Conservation (phyloP, 2,888 invertebrate species). For the Stenichneumon culpator region DNA sequence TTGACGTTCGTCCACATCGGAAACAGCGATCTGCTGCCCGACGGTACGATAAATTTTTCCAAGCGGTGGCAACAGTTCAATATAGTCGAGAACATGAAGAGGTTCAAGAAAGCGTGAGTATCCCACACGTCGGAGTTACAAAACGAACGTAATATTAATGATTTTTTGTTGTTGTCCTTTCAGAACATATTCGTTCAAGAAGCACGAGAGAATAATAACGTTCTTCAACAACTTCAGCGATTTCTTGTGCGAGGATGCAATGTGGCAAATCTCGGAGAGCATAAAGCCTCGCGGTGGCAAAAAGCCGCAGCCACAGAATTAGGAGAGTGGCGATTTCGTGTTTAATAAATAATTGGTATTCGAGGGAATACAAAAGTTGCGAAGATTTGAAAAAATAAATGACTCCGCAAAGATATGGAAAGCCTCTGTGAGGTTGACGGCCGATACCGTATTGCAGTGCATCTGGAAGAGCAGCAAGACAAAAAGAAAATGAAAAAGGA, state of each 20-base stretch:
- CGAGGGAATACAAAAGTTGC: slow-evolving; percentile 41
- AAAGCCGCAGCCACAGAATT: slow-evolving; percentile 84
- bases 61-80: slow-evolving; percentile 99
- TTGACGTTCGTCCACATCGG: slow-evolving; percentile 99
- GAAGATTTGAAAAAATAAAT: slow-evolving; percentile 26
- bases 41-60: slow-evolving; percentile 96
- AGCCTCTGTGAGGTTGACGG: slow-evolving; percentile 67
- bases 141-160: slow-evolving; percentile 28
- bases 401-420: slow-evolving; percentile 43
- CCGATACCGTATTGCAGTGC: slow-evolving; percentile 2
- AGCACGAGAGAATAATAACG: slow-evolving; percentile 96
- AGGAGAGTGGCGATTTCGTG: slow-evolving; percentile 52
- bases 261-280: slow-evolving; percentile 99
- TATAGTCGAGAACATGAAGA: slow-evolving; percentile 98
- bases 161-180: not conserved
- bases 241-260: slow-evolving; percentile 97
- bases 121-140: not conserved
- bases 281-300: slow-evolving; percentile 95
- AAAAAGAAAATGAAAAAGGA: slow-evolving; percentile 9
- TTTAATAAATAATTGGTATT: slow-evolving; percentile 46
- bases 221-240: slow-evolving; percentile 99
- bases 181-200: slow-evolving; percentile 97
- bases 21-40: slow-evolving; percentile 95
- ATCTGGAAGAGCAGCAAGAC: not conserved
- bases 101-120: slow-evolving; percentile 97